These are phyloP conservation scores for Eristalis tenax DNA, from an alignment of 2,888 invertebrate species.

Conservation along the genomic window DNA sequence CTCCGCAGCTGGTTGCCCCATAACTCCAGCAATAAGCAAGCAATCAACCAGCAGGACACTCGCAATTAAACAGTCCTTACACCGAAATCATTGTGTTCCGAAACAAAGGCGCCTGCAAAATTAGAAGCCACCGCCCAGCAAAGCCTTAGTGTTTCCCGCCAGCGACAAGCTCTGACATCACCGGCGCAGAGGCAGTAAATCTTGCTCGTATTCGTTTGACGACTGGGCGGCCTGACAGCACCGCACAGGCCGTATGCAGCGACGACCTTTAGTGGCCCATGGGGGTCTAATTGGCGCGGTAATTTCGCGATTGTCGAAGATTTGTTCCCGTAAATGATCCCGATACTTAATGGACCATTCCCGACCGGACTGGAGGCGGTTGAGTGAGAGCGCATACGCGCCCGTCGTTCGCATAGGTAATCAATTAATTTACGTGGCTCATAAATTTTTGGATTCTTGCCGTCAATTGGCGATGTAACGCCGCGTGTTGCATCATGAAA, in stretches of 20 bases:
- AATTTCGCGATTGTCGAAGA: constrained; percentile 63
- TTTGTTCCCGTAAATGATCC: constrained; percentile 58
- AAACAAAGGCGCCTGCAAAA: constrained; percentile 21
- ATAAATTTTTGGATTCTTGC: constrained; percentile 40
- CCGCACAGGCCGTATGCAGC: background rate
- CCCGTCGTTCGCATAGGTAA: constrained; percentile 41
- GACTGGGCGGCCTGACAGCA: background rate
- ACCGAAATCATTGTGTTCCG: constrained; percentile 10
- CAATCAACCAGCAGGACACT: constrained; percentile 55
- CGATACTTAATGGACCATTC: constrained; percentile 35
- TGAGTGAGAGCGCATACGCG: constrained; percentile 20
- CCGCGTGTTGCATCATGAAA: constrained; percentile 66
- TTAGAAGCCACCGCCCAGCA: constrained; percentile 8
- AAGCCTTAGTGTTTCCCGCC: constrained; percentile 3
- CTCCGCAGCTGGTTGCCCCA: background rate
- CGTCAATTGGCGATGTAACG: constrained; percentile 52
- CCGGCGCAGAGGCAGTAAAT: constrained; percentile 7
- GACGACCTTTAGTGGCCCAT: constrained; percentile 48
- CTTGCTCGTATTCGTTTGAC: constrained; percentile 21
- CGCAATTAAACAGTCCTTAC: constrained; percentile 45
- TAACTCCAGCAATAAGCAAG: constrained; percentile 21
- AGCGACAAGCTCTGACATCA: background rate
- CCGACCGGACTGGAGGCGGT: background rate
- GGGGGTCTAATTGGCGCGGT: constrained; percentile 69
- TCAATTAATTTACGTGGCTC: constrained; percentile 59